Conservation (phyloP, 2,888 invertebrate genomes). For the Tenthredo notha region DNA sequence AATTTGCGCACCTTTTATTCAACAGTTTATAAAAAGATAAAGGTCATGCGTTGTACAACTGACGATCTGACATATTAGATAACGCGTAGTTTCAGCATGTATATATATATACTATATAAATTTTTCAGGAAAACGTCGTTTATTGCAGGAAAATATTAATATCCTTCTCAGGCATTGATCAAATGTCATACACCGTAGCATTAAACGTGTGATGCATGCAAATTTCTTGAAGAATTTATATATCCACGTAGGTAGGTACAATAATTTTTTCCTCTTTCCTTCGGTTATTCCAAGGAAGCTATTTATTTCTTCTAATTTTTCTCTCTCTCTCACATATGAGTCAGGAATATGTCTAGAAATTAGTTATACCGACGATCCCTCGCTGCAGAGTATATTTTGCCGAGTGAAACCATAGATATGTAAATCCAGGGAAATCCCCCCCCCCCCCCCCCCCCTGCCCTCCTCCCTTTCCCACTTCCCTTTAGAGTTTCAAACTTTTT, state of each 20-base stretch:
- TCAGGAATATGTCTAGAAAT: conserved; percentile 25
- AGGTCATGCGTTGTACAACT: not conserved
- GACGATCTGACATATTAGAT: conserved; percentile 8
- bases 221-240: not conserved
- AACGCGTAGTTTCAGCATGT: not conserved
- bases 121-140: not conserved
- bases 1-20: conserved; percentile 25
- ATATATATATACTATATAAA: too few relatives aligned
- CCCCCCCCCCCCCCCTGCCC: too few relatives aligned
- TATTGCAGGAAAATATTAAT: not conserved
- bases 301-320: conserved; percentile 11
- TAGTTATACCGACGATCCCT: not conserved
- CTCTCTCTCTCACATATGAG: not conserved
- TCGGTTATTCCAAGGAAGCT: conserved; percentile 1
- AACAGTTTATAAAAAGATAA: not conserved
- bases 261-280: conserved; percentile 12
- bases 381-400: conserved; percentile 18
- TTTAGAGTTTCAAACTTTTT: conserved; percentile 49
- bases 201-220: not conserved
- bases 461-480: conserved; percentile 40
- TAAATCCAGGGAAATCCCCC: conserved; percentile 66
- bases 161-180: not conserved
- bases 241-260: not conserved
- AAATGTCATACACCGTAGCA: not conserved
- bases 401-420: conserved; percentile 67